These are phyloP conservation scores for Himalopsyche kuldschensis DNA, from an alignment of 2,888 invertebrate genomes.

Conservation along the genomic window DNA sequence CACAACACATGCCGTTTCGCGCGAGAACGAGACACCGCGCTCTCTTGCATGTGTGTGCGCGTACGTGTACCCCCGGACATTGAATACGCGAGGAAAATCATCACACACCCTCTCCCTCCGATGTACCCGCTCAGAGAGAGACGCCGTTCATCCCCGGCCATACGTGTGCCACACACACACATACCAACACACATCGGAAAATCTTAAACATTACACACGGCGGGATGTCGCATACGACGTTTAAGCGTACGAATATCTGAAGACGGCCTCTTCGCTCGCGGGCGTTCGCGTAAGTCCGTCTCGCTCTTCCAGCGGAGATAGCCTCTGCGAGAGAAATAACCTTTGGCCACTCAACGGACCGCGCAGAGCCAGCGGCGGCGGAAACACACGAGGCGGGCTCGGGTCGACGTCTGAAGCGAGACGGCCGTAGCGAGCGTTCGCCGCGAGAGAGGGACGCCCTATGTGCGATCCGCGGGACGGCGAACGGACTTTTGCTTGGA, in stretches of 20 bases:
- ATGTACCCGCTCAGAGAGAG: slow-evolving; percentile 12
- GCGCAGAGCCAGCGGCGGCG: slow-evolving; percentile 24
- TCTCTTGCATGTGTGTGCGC: slow-evolving; percentile 5
- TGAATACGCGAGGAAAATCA: slow-evolving; percentile 31
- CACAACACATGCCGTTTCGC: slow-evolving; percentile 15
- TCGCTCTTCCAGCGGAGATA: slow-evolving; percentile 8
- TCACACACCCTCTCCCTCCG: slow-evolving; percentile 8
- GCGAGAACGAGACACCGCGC: slow-evolving; percentile 17
- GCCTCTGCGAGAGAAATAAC: slow-evolving; percentile 27
- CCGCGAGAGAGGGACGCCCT: slow-evolving; percentile 5
- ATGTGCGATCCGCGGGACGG: slow-evolving; percentile 12
- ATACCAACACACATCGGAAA: slow-evolving; percentile 20
- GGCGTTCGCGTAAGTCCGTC: not conserved
- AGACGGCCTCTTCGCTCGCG: not conserved
- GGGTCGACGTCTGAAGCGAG: slow-evolving; percentile 7
- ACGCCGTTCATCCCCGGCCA: slow-evolving; percentile 34
- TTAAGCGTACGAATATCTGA: not conserved
- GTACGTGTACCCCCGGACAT: slow-evolving; percentile 29
- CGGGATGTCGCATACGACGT: slow-evolving; percentile 15
- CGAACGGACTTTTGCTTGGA: slow-evolving; percentile 55
- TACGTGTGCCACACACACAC: slow-evolving; percentile 36
- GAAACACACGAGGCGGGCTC: slow-evolving; percentile 15
- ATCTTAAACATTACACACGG: slow-evolving; percentile 12
- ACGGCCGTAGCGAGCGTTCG: slow-evolving; percentile 8
- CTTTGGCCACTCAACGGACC: slow-evolving; percentile 31